These are phyloP conservation scores for Dryobota labecula DNA, from an alignment of 2,888 invertebrate genomes.

Conservation along the genomic window DNA sequence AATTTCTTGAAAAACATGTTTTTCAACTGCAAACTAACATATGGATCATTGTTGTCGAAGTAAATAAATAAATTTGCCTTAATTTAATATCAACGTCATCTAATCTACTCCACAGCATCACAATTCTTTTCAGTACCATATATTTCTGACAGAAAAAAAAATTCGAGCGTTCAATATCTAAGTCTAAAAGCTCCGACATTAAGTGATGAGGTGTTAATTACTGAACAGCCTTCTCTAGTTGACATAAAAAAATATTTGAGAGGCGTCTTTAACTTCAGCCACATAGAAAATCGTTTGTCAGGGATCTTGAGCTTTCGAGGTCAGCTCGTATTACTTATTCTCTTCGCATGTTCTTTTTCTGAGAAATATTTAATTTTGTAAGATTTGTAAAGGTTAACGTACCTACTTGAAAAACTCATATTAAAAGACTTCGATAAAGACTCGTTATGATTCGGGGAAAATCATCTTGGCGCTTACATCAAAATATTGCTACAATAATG, in stretches of 20 bases:
- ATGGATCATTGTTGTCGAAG: no score
- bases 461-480: neutral
- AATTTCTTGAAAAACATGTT: no score
- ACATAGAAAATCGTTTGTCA: constrained; percentile 47
- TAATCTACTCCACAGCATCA: constrained; percentile 8
- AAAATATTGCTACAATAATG: neutral
- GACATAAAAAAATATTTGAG: constrained; percentile 44
- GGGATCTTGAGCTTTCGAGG: constrained; percentile 36
- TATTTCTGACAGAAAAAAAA: constrained; percentile 45
- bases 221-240: constrained; percentile 33
- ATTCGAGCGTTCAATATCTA: constrained; percentile 31
- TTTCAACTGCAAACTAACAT: no score
- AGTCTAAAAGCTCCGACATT: constrained; percentile 49
- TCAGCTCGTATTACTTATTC: constrained; percentile 45
- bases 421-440: constrained; percentile 4
- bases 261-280: constrained; percentile 26
- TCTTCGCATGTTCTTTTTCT: constrained; percentile 29
- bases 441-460: neutral
- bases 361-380: constrained; percentile 21
- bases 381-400: constrained; percentile 21
- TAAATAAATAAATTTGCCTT: no score
- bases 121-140: constrained; percentile 15
- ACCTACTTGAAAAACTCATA: neutral
- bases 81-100: neutral
- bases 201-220: constrained; percentile 62